Evolutionary conservation across 2,888 invertebrate genomes (phyloP).

Genomic region (Mythimna loreyi): DNA sequence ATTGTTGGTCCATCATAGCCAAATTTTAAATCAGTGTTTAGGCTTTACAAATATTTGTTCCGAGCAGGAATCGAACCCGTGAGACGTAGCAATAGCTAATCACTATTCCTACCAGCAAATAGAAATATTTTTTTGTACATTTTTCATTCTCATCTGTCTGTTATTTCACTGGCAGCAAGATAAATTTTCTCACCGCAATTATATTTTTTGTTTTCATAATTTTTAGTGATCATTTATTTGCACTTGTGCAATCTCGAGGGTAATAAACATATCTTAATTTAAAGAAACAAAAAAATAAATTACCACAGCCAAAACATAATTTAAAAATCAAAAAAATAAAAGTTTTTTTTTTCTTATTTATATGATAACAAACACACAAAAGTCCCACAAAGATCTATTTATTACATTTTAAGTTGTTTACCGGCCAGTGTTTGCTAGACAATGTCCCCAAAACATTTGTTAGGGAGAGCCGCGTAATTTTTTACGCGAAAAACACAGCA

Average conservation of each 20-base stretch:
- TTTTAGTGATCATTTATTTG: not conserved
- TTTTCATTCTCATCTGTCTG: too few species aligned
- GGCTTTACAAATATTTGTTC: too few species aligned
- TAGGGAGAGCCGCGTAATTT: constrained; percentile 86
- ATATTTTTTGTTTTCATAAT: too few species aligned
- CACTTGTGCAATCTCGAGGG: not conserved
- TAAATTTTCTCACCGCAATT: not conserved
- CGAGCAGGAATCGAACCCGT: too few species aligned
- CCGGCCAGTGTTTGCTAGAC: constrained; percentile 80
- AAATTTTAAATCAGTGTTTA: too few species aligned
- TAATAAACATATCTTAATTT: not conserved
- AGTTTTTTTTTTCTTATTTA: constrained; percentile 33
- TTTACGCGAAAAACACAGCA: constrained; percentile 90
- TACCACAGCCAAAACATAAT: constrained; percentile 6
- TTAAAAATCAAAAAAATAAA: constrained; percentile 13
- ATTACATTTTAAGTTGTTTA: constrained; percentile 81
- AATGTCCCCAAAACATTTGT: constrained; percentile 85
- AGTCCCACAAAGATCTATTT: constrained; percentile 72
- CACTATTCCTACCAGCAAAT: too few species aligned
- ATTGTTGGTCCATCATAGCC: too few species aligned
- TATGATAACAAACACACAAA: constrained; percentile 50
- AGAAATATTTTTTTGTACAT: too few species aligned
- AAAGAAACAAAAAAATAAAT: not conserved
- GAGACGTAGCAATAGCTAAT: too few species aligned
- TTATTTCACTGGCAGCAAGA: too few species aligned